phyloP scores from a whole-genome alignment of 1,140 invertebrate genomes.

The Pseudomyrmex sp. region DNA sequence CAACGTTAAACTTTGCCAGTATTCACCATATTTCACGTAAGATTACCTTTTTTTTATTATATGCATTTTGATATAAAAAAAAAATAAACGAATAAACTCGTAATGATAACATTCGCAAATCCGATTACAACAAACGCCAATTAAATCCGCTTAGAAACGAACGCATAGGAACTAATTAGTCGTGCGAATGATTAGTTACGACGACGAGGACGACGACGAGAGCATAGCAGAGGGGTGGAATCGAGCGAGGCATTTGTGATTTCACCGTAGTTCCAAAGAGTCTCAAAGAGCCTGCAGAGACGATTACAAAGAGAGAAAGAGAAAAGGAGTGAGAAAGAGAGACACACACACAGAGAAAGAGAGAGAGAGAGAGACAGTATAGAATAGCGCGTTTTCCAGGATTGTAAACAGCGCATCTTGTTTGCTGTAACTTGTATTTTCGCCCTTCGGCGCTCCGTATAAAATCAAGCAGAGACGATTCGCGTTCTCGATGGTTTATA shows the following conservation, averaged over 20 bases:
- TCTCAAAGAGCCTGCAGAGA: slow-evolving; percentile 53
- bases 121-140: slow-evolving; percentile 24
- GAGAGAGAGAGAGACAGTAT: neutral
- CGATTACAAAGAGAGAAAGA: neutral
- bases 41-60: no score
- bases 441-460: neutral
- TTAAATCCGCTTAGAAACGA: slow-evolving; percentile 51
- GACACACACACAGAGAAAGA: neutral
- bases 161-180: slow-evolving; percentile 51
- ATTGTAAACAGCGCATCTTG: neutral
- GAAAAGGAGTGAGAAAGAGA: neutral
- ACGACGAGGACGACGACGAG: slow-evolving; percentile 22
- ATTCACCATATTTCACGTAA: no score
- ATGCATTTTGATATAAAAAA: neutral
- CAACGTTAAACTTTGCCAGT: no score
- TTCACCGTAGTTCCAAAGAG: slow-evolving; percentile 44
- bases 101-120: slow-evolving; percentile 40
- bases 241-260: slow-evolving; percentile 41
- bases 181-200: slow-evolving; percentile 52
- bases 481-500: slow-evolving; percentile 59
- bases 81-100: slow-evolving; percentile 7
- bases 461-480: slow-evolving; percentile 31
- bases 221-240: neutral
- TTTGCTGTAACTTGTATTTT: slow-evolving; percentile 42
- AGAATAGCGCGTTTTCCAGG: slow-evolving; percentile 19